A percentile compares a stretch with the other conserved stretches of the same genome.
Conservation (phyloP, 1,140 invertebrate genomes). For the Episyrphus balteatus region DNA sequence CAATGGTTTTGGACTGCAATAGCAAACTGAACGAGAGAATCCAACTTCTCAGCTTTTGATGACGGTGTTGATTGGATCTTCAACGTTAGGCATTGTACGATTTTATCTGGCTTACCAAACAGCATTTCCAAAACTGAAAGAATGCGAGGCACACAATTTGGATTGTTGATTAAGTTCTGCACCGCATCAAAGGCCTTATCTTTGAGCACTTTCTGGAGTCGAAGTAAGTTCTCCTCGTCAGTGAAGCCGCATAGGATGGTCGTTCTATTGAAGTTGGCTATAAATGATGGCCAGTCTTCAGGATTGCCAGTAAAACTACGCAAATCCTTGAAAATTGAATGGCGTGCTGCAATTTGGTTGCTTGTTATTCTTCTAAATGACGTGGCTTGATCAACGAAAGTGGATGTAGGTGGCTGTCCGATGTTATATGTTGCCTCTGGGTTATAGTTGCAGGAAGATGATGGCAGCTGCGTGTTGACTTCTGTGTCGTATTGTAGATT, state of each 20-base stretch:
- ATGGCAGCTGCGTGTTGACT: too few relatives aligned
- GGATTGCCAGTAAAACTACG: conserved; percentile 6
- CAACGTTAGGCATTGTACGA: background rate
- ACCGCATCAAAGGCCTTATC: conserved; percentile 3
- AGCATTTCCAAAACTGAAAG: too few relatives aligned
- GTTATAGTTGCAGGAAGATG: too few relatives aligned
- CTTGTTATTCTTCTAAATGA: too few relatives aligned
- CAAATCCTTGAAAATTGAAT: conserved; percentile 3
- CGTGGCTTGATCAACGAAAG: too few relatives aligned
- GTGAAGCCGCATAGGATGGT: conserved; percentile 4
- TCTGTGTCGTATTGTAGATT: too few relatives aligned
- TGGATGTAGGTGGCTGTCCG: too few relatives aligned
- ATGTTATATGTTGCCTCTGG: too few relatives aligned
- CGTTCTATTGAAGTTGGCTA: conserved; percentile 1
- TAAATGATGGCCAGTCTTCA: conserved; percentile 8
- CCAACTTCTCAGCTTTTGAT: background rate
- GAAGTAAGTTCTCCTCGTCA: conserved; percentile 4
- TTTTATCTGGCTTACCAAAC: background rate
- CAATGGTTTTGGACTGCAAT: background rate
- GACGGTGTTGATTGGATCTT: background rate
- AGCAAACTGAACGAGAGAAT: background rate
- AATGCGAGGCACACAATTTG: background rate
- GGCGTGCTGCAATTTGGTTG: too few relatives aligned
- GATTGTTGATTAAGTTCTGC: background rate
- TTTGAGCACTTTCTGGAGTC: conserved; percentile 3